phyloP scores from a whole-genome alignment of 2,888 invertebrate species.

The Noctua janthe region DNA sequence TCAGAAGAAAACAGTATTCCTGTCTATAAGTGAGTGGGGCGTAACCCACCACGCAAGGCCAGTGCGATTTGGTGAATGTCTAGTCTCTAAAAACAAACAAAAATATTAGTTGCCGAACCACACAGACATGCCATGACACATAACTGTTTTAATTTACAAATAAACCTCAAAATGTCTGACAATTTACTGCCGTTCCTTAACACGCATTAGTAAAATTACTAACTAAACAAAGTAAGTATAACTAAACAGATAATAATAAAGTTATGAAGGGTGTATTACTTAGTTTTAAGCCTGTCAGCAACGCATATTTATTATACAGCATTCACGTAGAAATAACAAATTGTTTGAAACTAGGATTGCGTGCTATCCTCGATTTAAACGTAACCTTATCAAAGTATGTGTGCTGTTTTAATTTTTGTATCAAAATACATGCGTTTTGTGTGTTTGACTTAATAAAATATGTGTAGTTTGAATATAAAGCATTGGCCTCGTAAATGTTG shows the following conservation, averaged over 20 bases:
- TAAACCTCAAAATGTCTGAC: conserved; percentile 22
- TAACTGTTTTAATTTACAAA: conserved; percentile 29
- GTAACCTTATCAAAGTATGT: conserved; percentile 72
- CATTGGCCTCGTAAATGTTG: conserved; percentile 32
- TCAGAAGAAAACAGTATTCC: not conserved
- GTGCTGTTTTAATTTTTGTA: conserved; percentile 70
- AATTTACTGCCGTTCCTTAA: conserved; percentile 47
- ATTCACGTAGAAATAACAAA: conserved; percentile 75
- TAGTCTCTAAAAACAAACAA: not conserved
- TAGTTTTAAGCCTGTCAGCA: conserved; percentile 61
- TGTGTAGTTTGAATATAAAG: conserved; percentile 31
- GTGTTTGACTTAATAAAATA: conserved; percentile 51
- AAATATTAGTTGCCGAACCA: not conserved
- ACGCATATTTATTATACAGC: conserved; percentile 65
- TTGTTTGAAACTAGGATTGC: conserved; percentile 74
- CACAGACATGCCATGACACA: not conserved
- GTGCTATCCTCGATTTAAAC: conserved; percentile 77
- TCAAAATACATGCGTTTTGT: conserved; percentile 63
- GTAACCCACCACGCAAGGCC: not conserved
- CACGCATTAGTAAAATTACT: conserved; percentile 55
- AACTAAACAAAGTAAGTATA: conserved; percentile 50
- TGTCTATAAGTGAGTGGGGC: not conserved
- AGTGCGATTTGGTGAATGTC: not conserved
- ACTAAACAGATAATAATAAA: conserved; percentile 60
- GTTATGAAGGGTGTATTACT: conserved; percentile 54